Conservation (phyloP, 2,888 invertebrate species). For the Ommatoiulus sabulosus region DNA sequence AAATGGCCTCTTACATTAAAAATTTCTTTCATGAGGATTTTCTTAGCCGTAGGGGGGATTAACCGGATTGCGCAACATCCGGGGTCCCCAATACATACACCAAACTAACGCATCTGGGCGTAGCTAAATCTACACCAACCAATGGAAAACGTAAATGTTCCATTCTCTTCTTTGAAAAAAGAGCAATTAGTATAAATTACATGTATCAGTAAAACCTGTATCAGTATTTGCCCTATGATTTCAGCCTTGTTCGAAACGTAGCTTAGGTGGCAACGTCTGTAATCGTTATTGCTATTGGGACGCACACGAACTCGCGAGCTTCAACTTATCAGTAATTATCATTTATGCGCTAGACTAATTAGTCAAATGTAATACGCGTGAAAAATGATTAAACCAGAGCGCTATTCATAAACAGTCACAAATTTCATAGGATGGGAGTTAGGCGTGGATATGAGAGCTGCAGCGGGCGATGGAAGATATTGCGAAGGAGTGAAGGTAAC, state of each 20-base stretch:
- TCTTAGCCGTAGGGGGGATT: no score
- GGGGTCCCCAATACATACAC: no score
- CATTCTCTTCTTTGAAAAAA: no score
- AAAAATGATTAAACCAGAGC: constrained; percentile 37
- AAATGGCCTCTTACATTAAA: no score
- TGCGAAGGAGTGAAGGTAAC: constrained; percentile 36
- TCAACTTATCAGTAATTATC: constrained; percentile 36
- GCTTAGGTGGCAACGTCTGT: background rate
- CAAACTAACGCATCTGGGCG: no score
- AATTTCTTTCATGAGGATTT: no score
- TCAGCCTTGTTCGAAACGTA: background rate
- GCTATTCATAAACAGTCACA: constrained; percentile 31
- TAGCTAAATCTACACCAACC: no score
- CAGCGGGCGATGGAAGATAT: constrained; percentile 20
- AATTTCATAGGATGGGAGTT: constrained; percentile 3
- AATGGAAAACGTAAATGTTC: no score
- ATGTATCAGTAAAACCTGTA: no score
- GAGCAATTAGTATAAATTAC: no score
- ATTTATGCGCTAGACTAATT: constrained; percentile 37
- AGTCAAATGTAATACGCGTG: constrained; percentile 43
- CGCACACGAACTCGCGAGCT: background rate
- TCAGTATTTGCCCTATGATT: background rate
- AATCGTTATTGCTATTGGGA: constrained; percentile 4
- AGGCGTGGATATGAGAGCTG: constrained; percentile 1
- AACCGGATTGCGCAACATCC: no score